A percentile compares a stretch with the other conserved stretches of the same genome.
phyloP scores from a whole-genome alignment of 2,888 invertebrate genomes.

The Eupithecia centaureata region DNA sequence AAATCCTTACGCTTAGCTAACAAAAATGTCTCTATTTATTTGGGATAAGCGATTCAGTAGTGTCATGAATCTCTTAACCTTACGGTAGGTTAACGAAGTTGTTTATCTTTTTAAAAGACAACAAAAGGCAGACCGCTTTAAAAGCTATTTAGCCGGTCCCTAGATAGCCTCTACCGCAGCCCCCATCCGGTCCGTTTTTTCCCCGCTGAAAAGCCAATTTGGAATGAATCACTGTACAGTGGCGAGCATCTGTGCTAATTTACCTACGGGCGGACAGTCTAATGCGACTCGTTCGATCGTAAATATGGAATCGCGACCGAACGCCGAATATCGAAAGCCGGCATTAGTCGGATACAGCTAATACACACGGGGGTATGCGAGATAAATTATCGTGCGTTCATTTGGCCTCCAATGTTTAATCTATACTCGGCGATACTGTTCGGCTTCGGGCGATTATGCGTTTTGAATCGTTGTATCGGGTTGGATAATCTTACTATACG shows the following conservation, averaged over 20 bases:
- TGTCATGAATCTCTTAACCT: constrained; percentile 5
- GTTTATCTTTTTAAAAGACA: constrained; percentile 36
- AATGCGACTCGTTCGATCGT: constrained; percentile 81
- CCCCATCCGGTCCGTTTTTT: constrained; percentile 62
- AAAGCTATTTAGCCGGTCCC: constrained; percentile 77
- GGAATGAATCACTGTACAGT: constrained; percentile 83
- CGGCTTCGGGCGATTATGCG: constrained; percentile 65
- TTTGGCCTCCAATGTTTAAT: constrained; percentile 83
- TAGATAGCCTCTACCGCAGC: constrained; percentile 73
- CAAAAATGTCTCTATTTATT: constrained; percentile 25
- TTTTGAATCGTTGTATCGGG: constrained; percentile 53
- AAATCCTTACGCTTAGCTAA: constrained; percentile 1
- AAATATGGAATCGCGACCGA: constrained; percentile 82
- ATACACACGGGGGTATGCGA: constrained; percentile 81
- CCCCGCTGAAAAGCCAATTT: constrained; percentile 82
- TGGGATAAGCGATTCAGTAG: neutral
- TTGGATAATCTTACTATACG: constrained; percentile 27
- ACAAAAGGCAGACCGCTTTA: constrained; percentile 66
- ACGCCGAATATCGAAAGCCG: constrained; percentile 83
- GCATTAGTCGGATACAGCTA: constrained; percentile 84
- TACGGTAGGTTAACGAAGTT: constrained; percentile 22
- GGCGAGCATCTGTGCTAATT: constrained; percentile 84
- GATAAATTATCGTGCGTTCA: constrained; percentile 83
- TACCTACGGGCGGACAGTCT: constrained; percentile 84
- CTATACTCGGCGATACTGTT: constrained; percentile 72